Conservation (phyloP, 2,797 vertebrate genomes). For the Periparus ater region DNA sequence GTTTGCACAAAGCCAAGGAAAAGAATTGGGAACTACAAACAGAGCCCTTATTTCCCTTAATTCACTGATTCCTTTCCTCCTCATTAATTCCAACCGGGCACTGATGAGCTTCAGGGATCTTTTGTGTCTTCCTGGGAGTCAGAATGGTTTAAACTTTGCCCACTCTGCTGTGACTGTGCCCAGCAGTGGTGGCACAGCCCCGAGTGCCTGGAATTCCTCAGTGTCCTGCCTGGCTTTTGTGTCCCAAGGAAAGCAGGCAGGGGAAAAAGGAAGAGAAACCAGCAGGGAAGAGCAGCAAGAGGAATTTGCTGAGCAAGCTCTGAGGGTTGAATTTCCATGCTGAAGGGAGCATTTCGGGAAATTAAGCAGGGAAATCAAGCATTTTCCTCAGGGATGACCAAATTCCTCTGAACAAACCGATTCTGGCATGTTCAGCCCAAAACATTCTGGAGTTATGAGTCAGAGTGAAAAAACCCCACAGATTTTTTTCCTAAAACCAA, state of each 20-base stretch:
- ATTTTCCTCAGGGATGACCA: conserved; percentile 14
- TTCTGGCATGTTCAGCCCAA: not conserved
- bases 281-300: conserved; percentile 3
- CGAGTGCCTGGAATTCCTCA: not conserved
- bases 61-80: not conserved
- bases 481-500: not conserved
- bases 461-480: not conserved
- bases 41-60: not conserved
- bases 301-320: conserved; percentile 39
- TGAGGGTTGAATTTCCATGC: not conserved
- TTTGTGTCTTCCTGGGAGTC: not conserved
- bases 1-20: not conserved
- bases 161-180: not conserved
- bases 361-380: not conserved
- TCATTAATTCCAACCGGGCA: not conserved
- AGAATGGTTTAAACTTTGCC: not conserved
- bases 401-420: not conserved
- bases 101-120: not conserved
- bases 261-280: conserved; percentile 23
- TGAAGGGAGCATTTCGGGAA: conserved; percentile 29
- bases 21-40: not conserved
- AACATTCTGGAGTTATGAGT: not conserved
- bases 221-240: conserved; percentile 46
- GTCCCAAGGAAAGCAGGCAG: conserved; percentile 47
- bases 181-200: not conserved